These are phyloP conservation scores for Lacerta bilineata DNA, from an alignment of 2,797 vertebrate species.

Conservation along the genomic window DNA sequence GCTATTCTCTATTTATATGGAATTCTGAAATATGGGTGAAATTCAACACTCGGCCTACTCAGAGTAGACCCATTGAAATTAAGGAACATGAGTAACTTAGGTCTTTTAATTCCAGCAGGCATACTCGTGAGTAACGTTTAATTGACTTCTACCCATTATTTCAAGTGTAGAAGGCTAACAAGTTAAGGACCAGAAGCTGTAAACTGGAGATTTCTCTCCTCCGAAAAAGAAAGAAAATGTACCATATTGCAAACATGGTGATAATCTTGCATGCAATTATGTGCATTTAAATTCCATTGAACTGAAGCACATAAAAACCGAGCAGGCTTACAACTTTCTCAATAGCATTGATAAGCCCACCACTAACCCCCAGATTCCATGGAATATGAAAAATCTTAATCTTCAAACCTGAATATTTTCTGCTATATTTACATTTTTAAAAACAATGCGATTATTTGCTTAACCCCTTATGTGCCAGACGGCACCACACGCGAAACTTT, in stretches of 20 bases:
- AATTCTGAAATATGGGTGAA: background rate
- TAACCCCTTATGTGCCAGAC: constrained; percentile 22
- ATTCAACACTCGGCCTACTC: too few relatives aligned
- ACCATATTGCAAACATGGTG: too few relatives aligned
- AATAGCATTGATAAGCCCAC: background rate
- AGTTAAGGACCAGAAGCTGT: background rate
- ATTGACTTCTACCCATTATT: constrained; percentile 22
- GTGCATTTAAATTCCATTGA: background rate
- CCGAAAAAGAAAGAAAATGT: background rate
- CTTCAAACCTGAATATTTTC: background rate
- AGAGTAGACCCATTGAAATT: too few relatives aligned
- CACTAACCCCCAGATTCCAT: background rate
- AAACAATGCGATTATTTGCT: constrained; percentile 11
- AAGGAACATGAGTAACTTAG: too few relatives aligned
- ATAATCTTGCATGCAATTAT: background rate
- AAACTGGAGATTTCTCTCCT: background rate
- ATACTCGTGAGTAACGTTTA: too few relatives aligned
- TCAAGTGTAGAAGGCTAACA: constrained; percentile 22
- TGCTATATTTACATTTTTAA: background rate
- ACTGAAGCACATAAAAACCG: background rate
- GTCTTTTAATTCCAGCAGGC: too few relatives aligned
- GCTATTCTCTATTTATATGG: background rate
- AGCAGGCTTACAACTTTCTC: background rate
- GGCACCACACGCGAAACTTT: fast-evolving
- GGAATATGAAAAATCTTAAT: background rate